Evolutionary conservation across 2,888 invertebrate genomes (phyloP).

Genomic region (Neoscelio sp.): DNA sequence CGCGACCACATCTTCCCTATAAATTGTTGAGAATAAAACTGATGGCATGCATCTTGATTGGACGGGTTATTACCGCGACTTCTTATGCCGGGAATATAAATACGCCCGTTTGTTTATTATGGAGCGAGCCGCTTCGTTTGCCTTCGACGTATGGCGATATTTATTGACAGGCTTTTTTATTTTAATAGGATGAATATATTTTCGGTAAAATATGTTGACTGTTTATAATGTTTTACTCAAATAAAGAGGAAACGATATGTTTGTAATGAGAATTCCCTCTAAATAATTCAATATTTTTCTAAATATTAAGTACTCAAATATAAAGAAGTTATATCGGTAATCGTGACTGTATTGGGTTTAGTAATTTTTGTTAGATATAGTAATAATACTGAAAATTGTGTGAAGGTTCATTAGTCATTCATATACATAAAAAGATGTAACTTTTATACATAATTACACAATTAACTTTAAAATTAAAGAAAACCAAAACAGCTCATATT

Average conservation of each 20-base stretch:
- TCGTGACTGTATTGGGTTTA: no score
- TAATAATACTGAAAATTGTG: no score
- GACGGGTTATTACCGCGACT: conserved; percentile 19
- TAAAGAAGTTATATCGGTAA: no score
- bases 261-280: no score
- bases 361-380: no score
- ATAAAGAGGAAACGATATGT: no score
- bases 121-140: conserved; percentile 10
- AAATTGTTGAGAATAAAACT: conserved; percentile 31
- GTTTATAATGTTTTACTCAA: not conserved
- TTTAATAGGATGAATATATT: conserved; percentile 15
- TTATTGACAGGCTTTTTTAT: conserved; percentile 24
- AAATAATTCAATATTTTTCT: no score
- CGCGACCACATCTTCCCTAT: conserved; percentile 29
- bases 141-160: conserved; percentile 22
- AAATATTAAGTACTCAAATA: no score
- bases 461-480: no score
- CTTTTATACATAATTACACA: no score
- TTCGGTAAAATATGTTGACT: not conserved
- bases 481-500: not conserved
- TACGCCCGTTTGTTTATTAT: conserved; percentile 28
- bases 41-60: conserved; percentile 24
- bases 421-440: no score
- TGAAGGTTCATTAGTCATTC: no score
- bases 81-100: conserved; percentile 11